These are phyloP conservation scores for Mimumesa dahlbomi DNA, from an alignment of 2,888 invertebrate species.

Conservation along the genomic window DNA sequence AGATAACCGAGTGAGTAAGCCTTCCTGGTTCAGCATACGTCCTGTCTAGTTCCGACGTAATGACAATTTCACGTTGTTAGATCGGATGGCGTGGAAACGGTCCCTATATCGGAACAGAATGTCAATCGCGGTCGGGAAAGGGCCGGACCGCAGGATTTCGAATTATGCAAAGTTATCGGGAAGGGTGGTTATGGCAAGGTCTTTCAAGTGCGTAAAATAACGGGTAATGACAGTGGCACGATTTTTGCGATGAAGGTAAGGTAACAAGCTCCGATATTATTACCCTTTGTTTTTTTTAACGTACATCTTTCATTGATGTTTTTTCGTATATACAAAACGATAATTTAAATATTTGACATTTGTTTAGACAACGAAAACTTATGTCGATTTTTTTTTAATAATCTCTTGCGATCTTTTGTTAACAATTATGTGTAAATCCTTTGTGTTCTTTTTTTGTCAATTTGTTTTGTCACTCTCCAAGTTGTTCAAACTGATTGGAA, in stretches of 20 bases:
- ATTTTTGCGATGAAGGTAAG: conserved; percentile 89
- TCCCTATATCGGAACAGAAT: conserved; percentile 86
- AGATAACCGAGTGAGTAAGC: conserved; percentile 88
- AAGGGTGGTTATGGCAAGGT: conserved; percentile 91
- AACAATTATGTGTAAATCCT: conserved; percentile 38
- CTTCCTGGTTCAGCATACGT: conserved; percentile 5
- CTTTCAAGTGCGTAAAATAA: conserved; percentile 84
- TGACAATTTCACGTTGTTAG: conserved; percentile 54
- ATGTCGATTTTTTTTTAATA: background rate
- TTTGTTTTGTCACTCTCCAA: background rate
- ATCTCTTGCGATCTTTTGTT: conserved; percentile 4
- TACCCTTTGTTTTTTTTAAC: too few species aligned
- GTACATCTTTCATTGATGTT: too few species aligned
- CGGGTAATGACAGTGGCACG: conserved; percentile 84
- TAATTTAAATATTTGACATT: background rate
- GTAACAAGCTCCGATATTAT: background rate
- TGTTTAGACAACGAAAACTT: background rate
- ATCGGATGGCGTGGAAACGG: conserved; percentile 85
- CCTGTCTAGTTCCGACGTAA: conserved; percentile 14
- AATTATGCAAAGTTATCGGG: conserved; percentile 86
- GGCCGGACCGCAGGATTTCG: conserved; percentile 92
- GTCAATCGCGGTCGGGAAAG: conserved; percentile 94
- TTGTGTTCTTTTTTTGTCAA: conserved; percentile 25
- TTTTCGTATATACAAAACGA: too few species aligned
- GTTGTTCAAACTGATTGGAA: too few species aligned